Conservation (phyloP, 2,113 vertebrate genomes). For the Macaca mulatta region DNA sequence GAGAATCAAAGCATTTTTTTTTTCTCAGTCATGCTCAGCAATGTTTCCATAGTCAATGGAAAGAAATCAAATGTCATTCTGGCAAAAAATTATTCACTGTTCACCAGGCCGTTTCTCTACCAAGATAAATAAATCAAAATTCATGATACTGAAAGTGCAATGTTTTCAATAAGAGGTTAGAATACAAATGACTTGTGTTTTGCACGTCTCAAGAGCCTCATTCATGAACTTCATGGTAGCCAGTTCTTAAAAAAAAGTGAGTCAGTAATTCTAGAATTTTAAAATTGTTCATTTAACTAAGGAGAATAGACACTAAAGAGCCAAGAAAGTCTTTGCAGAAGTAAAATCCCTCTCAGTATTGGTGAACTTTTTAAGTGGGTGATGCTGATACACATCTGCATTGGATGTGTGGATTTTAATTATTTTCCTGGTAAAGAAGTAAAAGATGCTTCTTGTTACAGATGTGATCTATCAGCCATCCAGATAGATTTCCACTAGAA, state of each 20-base stretch:
- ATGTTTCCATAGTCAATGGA: neutral
- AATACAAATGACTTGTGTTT: neutral
- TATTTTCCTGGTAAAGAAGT: conserved; percentile 73
- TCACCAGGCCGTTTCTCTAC: neutral
- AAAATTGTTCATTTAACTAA: neutral
- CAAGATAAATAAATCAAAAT: conserved; percentile 6
- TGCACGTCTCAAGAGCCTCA: neutral
- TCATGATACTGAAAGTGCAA: neutral
- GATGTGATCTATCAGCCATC: conserved; percentile 74
- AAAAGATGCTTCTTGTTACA: conserved; percentile 73
- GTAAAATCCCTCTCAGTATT: conserved; percentile 57
- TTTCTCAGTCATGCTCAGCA: neutral
- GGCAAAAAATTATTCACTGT: neutral
- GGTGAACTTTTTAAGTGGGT: conserved; percentile 58
- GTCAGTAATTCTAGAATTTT: conserved; percentile 6
- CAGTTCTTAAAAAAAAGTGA: neutral
- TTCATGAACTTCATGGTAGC: neutral
- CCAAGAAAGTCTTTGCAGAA: conserved; percentile 41
- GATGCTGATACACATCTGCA: conserved; percentile 43
- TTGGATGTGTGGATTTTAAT: conserved; percentile 77
- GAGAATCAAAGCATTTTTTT: neutral
- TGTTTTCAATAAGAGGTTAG: neutral
- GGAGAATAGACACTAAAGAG: neutral
- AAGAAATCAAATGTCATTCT: neutral
- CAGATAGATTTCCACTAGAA: conserved; percentile 74